Evolutionary conservation across 2,888 invertebrate genomes (phyloP), one percentile per base, ranked within the genome.

Genomic region (Drosophila anceps): DNA sequence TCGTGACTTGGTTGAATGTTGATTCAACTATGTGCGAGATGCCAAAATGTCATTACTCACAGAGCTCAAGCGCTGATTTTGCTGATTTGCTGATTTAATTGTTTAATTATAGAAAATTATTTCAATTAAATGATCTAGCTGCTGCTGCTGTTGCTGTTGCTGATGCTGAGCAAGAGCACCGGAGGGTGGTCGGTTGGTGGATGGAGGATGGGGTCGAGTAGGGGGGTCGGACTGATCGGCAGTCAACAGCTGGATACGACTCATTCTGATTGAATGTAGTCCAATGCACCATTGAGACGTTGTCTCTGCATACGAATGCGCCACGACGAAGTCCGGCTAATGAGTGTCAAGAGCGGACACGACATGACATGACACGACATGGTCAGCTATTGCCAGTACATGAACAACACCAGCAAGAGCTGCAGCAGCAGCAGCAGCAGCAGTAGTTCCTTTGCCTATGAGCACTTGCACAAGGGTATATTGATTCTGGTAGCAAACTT

Each of bases 51-150:
- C 57, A 67, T 83, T 84, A 79, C 62, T 82, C 68, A 77, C 66
- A 78, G 50, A 73, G 55, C 46, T 41, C 31, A 39, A 37, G 55
- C 50, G 67, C 62, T 72, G 62, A 73, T 72, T 73, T 70, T 29
- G 43, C 58, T 57, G 65, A 58, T 58, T 69, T 53, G 62, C 71
- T 63, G 67, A 88, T 79, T 73, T 89, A 84, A 86, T 89, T 81
- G 77, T 89, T 84, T 84, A 89, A 87, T 86, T 89, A 87, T 79
- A 72, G 77, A 70, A 79, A 84, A 86, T 89, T 77, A 84, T 82
- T 84, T 79, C 79, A 82, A 84, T 77, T 72, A 63, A 69, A 64
- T 48, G 63, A 69, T 65, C 29, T n/a, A 50, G 50, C 50, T 20
- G 18, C 9, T 15, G 46, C 44, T 44, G 20, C 2, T 43, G 18